These are phyloP conservation scores for Sphecodes monilicornis DNA, from an alignment of 2,888 invertebrate genomes.

Conservation along the genomic window DNA sequence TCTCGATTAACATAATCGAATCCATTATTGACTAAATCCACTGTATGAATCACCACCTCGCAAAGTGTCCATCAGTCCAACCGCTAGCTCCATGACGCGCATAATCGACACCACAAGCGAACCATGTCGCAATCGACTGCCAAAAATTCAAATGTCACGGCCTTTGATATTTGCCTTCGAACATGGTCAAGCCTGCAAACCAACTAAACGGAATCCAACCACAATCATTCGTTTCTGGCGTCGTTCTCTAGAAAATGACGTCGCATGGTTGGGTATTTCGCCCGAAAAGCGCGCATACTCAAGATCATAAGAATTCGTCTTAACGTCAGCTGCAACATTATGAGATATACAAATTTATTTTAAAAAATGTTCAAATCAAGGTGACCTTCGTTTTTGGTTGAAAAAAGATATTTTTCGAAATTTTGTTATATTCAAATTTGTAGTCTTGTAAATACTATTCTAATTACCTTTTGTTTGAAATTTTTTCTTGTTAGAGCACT, in stretches of 20 bases:
- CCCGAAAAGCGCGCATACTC: no score
- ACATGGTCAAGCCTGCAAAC: not conserved
- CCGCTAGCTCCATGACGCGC: not conserved
- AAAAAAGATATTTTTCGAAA: no score
- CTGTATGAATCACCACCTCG: not conserved
- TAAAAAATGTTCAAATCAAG: no score
- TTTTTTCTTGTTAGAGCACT: no score
- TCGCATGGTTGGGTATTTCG: no score
- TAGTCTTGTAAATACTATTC: no score
- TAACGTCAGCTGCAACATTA: no score
- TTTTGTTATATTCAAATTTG: no score
- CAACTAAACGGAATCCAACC: not conserved
- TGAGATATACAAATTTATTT: no score
- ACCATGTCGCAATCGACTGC: not conserved
- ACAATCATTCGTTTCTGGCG: not conserved
- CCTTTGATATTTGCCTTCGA: not conserved
- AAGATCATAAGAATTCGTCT: no score
- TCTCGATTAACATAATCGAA: not conserved
- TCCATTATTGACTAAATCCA: not conserved
- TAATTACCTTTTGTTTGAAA: no score
- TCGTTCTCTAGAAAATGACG: not conserved
- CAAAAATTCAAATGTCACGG: slow-evolving; percentile 18
- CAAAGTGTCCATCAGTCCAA: not conserved
- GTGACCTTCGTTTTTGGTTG: no score
- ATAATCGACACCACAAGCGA: not conserved